Percentiles rank a stretch among this genome's conserved stretches.
phyloP scores from a whole-genome alignment of 2,888 invertebrate genomes.

The Slavum lentiscoides region DNA sequence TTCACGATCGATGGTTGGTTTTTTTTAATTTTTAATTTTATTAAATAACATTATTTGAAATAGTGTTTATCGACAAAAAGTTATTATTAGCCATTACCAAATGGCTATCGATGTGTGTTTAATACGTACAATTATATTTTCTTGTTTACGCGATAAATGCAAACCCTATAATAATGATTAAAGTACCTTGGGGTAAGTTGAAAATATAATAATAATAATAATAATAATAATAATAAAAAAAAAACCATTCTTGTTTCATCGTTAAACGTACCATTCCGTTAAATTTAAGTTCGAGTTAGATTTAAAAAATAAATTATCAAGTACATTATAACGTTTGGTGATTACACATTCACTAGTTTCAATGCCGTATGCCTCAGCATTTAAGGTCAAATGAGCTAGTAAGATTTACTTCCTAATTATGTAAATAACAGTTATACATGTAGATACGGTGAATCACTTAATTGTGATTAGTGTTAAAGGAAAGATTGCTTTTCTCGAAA shows the following conservation, averaged over 20 bases:
- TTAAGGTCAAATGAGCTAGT: conserved; percentile 41
- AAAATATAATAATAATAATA: too few relatives aligned
- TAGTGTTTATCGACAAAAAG: not conserved
- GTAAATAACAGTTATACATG: conserved; percentile 21
- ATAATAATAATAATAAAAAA: not conserved
- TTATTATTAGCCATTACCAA: not conserved
- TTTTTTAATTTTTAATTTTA: not conserved
- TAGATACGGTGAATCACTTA: conserved; percentile 12
- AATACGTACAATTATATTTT: not conserved
- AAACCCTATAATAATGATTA: not conserved
- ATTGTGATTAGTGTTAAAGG: not conserved
- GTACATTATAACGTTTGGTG: conserved; percentile 21
- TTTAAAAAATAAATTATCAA: not conserved
- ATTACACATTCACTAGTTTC: conserved; percentile 38
- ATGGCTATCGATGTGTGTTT: not conserved
- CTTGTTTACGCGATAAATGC: not conserved
- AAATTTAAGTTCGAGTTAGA: conserved; percentile 8
- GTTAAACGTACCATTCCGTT: not conserved
- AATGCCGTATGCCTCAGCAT: conserved; percentile 16
- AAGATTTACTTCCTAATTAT: conserved; percentile 44
- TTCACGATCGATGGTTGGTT: not conserved
- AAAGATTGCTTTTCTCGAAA: conserved; percentile 10
- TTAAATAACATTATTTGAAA: not conserved
- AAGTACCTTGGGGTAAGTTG: conserved; percentile 13
- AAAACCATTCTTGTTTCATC: not conserved